Conservation (phyloP, 2,113 vertebrate genomes). For the Heteronetta atricapilla region DNA sequence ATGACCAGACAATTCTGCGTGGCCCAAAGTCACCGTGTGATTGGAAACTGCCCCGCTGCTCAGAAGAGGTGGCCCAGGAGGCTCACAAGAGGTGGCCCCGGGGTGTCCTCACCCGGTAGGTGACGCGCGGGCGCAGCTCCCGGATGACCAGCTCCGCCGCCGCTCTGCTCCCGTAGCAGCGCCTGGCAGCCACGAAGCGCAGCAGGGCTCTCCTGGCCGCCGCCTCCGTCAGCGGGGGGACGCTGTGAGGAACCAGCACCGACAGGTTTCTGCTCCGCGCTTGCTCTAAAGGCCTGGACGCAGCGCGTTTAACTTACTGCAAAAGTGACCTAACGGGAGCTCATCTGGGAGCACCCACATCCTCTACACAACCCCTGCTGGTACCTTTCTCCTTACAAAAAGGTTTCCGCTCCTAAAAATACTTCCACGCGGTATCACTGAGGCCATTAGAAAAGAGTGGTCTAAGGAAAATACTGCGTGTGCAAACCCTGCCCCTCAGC, state of each 20-base stretch:
- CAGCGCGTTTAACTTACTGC: not conserved
- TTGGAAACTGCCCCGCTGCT: too few species aligned
- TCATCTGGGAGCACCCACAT: too few species aligned
- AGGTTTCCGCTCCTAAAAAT: not conserved
- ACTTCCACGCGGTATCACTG: not conserved
- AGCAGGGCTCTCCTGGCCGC: constrained; percentile 80
- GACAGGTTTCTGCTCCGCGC: not conserved
- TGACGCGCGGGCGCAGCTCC: constrained; percentile 73
- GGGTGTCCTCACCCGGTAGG: constrained; percentile 77
- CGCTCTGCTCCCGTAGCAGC: constrained; percentile 78
- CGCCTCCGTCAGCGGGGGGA: constrained; percentile 80
- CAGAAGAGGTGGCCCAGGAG: not conserved
- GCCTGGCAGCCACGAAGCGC: constrained; percentile 77
- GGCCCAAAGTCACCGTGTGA: not conserved
- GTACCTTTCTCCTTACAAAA: not conserved
- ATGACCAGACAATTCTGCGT: not conserved
- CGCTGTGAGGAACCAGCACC: constrained; percentile 22
- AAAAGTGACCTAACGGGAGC: not conserved
- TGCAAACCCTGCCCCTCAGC: not conserved
- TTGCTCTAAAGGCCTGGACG: not conserved
- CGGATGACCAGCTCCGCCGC: constrained; percentile 79
- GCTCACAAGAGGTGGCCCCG: too few species aligned
- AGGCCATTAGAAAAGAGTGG: not conserved
- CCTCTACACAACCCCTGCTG: not conserved
- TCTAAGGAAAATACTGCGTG: not conserved